Base-by-base conservation (phyloP, 2,797 vertebrate species). In the Lepilemur septentrionalis region DNA sequence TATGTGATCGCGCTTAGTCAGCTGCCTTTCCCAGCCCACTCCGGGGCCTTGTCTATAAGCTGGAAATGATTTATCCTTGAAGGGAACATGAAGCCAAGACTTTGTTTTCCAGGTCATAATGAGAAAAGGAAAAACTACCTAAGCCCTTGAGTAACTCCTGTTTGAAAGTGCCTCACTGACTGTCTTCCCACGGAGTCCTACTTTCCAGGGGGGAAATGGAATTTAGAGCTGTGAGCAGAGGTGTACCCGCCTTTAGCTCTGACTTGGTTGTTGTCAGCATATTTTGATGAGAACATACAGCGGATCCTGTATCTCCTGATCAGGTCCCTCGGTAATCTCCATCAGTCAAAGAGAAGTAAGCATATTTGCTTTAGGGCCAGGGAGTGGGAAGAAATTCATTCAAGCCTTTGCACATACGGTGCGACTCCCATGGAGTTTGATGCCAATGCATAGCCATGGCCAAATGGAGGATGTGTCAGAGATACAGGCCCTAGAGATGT, bases 11-110 rank as follows among this genome's bases (percentile, higher is more conserved):
- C 13, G 18, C 55, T 81, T 84, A 9, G 13, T 41, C 2, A 0
- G 48, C n/a, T 63, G 35, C 89, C 83, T 95, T 94, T 90, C 90
- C 84, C n/a, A 82, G 92, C 55, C 61, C 35, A 18, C 78, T 89
- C 50, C 2, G 67, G 57, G 73, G 9, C 8, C 73, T 76, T 57
- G 9, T 92, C 84, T 90, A 15, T 32, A 73, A 59, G 38, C 72
- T 65, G 59, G 75, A 91, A 95, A 84, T 3, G 4, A 48, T 61
- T 93, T 55, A 50, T 89, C 85, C 88, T 61, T 78, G 46, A 91
- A 75, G 57, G 43, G 48, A 81, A 81, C 11, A 30, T 10, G 28
- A 91, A 79, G 65, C 87, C 73, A 91, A 83, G 57, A 61, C 20
- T 84, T 94, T 82, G 67, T 85, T 93, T 63, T 91, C 41, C 15